These are phyloP conservation scores for Oscheius sp. DNA, from an alignment of 1,140 invertebrate species.

Conservation along the genomic window DNA sequence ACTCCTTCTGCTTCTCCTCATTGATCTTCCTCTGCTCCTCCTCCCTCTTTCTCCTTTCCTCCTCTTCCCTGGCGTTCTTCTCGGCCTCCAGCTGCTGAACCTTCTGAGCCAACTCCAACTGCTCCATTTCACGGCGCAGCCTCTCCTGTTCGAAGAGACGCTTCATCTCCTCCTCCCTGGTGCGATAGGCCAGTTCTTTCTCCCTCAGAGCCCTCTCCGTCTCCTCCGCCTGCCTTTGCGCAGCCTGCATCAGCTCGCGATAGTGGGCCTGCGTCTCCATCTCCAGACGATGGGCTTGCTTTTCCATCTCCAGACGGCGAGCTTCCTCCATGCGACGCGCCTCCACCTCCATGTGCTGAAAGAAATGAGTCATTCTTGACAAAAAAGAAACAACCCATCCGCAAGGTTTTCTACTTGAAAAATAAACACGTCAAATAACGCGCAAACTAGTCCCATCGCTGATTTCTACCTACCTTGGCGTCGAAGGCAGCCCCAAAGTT, in stretches of 20 bases:
- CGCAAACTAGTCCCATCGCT: too few species aligned
- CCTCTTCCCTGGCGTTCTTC: not conserved
- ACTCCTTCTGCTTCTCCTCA: conserved; percentile 17
- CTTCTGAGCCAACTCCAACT: not conserved
- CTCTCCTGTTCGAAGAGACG: conserved; percentile 1
- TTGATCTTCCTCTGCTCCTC: conserved; percentile 10
- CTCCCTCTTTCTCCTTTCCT: conserved; percentile 7
- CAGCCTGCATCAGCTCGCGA: not conserved
- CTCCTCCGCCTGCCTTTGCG: conserved; percentile 1
- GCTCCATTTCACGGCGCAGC: conserved; percentile 10
- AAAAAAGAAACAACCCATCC: too few species aligned
- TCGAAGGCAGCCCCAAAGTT: not conserved
- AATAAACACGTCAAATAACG: too few species aligned
- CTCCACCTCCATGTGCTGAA: too few species aligned
- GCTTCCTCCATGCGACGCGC: too few species aligned
- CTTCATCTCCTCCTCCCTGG: not conserved
- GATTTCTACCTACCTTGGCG: too few species aligned
- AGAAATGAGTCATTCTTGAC: too few species aligned
- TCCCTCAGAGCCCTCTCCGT: not conserved
- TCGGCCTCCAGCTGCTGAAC: not conserved
- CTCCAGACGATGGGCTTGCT: not conserved
- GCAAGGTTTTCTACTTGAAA: too few species aligned
- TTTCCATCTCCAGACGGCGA: too few species aligned
- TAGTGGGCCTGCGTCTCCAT: not conserved
- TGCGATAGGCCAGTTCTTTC: not conserved